These are phyloP conservation scores for Antheraea pernyi DNA, from an alignment of 1,140 invertebrate genomes.

Conservation along the genomic window DNA sequence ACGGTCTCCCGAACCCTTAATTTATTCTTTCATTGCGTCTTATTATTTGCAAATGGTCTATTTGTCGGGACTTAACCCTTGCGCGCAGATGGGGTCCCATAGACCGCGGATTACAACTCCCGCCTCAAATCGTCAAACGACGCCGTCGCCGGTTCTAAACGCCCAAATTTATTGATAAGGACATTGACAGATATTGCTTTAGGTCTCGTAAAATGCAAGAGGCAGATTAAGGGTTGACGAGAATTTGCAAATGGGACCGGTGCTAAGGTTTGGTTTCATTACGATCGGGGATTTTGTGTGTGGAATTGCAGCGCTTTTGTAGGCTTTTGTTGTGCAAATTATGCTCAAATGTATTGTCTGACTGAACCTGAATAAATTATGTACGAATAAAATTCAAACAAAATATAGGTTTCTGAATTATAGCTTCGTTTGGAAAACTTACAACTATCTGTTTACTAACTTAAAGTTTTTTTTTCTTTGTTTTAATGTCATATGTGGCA, in stretches of 20 bases:
- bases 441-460: too few relatives aligned
- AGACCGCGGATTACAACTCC: slow-evolving; percentile 62
- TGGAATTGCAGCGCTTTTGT: slow-evolving; percentile 44
- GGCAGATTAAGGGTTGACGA: slow-evolving; percentile 71
- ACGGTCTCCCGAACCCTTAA: slow-evolving; percentile 48
- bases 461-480: too few relatives aligned
- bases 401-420: not conserved
- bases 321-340: slow-evolving; percentile 37
- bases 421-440: too few relatives aligned
- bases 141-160: slow-evolving; percentile 70
- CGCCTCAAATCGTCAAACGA: slow-evolving; percentile 71
- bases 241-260: slow-evolving; percentile 67
- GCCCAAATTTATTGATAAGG: slow-evolving; percentile 77
- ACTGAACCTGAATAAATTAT: not conserved
- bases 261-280: slow-evolving; percentile 60
- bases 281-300: slow-evolving; percentile 43
- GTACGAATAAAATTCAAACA: not conserved
- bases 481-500: too few relatives aligned
- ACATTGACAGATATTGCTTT: slow-evolving; percentile 77
- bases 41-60: slow-evolving; percentile 79
- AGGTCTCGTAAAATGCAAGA: slow-evolving; percentile 73
- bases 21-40: slow-evolving; percentile 78
- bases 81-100: slow-evolving; percentile 70
- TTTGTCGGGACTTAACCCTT: slow-evolving; percentile 78
- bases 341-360: not conserved